phyloP scores from a whole-genome alignment of 2,797 vertebrate genomes.

The Smutsia temminckii region DNA sequence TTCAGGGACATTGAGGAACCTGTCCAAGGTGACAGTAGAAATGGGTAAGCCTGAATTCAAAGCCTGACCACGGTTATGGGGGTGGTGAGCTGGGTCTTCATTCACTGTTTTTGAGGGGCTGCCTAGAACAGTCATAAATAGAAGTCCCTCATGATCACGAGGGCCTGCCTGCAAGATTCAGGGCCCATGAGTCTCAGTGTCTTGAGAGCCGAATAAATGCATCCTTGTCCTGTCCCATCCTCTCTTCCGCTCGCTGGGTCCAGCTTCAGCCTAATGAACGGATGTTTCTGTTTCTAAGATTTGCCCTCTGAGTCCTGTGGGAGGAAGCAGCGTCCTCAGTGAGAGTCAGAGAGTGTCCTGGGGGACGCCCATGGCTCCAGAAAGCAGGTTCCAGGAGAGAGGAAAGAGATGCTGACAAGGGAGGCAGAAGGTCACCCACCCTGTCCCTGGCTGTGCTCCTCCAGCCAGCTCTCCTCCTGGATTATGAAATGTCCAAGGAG shows the following conservation, averaged over 20 bases:
- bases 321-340: neutral
- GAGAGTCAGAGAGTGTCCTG: neutral
- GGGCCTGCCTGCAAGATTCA: neutral
- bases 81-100: neutral
- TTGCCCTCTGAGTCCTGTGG: neutral
- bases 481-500: neutral
- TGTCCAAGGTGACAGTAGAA: neutral
- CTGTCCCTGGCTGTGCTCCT: neutral
- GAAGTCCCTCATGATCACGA: neutral
- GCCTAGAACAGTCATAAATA: neutral
- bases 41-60: neutral
- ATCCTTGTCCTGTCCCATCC: neutral
- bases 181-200: neutral
- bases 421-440: neutral
- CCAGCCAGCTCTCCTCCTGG: neutral
- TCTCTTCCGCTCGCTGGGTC: neutral
- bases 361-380: neutral
- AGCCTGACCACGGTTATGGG: neutral
- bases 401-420: neutral
- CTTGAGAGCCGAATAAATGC: neutral
- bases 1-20: neutral
- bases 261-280: neutral
- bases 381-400: neutral
- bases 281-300: neutral
- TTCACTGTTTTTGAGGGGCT: neutral